phyloP scores from a whole-genome alignment of 2,113 vertebrate species.

The Phylloscopus whistleri region DNA sequence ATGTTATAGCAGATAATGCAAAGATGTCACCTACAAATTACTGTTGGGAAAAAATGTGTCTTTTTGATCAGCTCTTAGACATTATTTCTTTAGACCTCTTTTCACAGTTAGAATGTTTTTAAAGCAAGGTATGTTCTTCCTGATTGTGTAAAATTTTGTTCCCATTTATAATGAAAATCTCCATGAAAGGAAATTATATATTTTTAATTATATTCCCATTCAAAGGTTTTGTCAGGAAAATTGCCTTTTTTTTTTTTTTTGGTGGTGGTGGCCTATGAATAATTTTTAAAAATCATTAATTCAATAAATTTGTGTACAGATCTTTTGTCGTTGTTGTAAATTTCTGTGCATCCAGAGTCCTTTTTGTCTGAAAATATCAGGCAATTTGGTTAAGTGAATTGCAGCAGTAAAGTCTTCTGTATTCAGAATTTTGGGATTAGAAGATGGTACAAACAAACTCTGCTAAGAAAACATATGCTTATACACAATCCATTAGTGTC shows the following conservation, averaged over 20 bases:
- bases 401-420: neutral
- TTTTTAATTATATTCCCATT: neutral
- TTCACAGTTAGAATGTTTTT: neutral
- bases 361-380: neutral
- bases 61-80: neutral
- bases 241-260: neutral
- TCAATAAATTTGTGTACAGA: neutral
- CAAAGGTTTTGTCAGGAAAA: neutral
- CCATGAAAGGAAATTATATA: neutral
- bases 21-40: slow-evolving; percentile 15
- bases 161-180: neutral
- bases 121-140: neutral
- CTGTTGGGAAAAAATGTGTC: neutral
- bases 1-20: neutral
- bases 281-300: neutral
- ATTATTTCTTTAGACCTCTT: neutral
- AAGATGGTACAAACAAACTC: neutral
- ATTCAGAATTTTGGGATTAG: neutral
- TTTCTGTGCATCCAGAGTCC: neutral
- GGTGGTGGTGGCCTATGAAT: too few species aligned
- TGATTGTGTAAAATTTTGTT: neutral
- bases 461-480: neutral
- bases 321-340: neutral
- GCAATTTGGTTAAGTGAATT: neutral
- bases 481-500: neutral